Conservation (phyloP, 1,140 invertebrate genomes). For the Dendroctonus ponderosae region DNA sequence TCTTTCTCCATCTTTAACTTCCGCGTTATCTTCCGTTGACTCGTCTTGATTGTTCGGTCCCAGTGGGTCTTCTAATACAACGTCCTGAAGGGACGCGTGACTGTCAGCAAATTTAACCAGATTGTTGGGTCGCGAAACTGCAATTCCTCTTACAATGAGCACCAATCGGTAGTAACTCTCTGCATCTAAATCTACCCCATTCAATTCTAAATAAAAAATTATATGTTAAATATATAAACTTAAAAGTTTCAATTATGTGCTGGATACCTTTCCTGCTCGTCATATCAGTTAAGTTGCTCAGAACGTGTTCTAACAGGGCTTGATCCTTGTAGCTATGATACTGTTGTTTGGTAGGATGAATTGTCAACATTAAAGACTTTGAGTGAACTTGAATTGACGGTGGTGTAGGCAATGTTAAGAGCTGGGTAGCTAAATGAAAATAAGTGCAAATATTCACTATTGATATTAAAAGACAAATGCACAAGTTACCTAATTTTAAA, state of each 20-base stretch:
- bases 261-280: slow-evolving; percentile 43
- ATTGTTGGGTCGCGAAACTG: slow-evolving; percentile 78
- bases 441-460: not conserved
- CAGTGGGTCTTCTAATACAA: slow-evolving; percentile 53
- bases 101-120: slow-evolving; percentile 75
- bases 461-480: not conserved
- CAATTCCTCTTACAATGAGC: slow-evolving; percentile 80
- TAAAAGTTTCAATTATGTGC: not conserved
- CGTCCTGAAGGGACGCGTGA: slow-evolving; percentile 52
- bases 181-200: slow-evolving; percentile 73
- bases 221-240: not conserved
- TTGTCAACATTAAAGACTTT: slow-evolving; percentile 75
- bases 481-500: slow-evolving; percentile 57
- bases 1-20: slow-evolving; percentile 26
- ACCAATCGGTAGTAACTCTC: slow-evolving; percentile 88
- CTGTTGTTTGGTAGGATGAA: slow-evolving; percentile 67
- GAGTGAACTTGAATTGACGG: slow-evolving; percentile 74
- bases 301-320: slow-evolving; percentile 75
- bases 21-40: not conserved
- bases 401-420: slow-evolving; percentile 83
- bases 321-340: slow-evolving; percentile 91
- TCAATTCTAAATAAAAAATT: slow-evolving; percentile 31
- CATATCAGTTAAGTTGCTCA: slow-evolving; percentile 66
- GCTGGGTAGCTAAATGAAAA: slow-evolving; percentile 60
- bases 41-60: slow-evolving; percentile 38